Percentiles rank a stretch among this genome's conserved stretches.
Evolutionary conservation across 64 coral and sea anemone genomes (phyloP).

Genomic region (Acropora tenuis): DNA sequence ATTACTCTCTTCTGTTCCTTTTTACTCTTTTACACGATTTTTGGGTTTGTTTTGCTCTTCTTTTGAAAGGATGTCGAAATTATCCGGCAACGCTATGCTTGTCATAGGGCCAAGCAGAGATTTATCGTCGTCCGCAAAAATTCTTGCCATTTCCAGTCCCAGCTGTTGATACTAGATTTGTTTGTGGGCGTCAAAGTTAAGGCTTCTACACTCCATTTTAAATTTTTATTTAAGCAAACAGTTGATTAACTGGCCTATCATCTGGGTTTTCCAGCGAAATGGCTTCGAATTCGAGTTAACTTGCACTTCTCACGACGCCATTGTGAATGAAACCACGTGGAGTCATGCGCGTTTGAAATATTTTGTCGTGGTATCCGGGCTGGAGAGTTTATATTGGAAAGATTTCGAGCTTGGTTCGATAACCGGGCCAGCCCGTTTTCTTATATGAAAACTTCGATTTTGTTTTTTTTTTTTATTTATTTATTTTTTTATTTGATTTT

Average conservation of each 20-base stretch:
- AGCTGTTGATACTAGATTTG: conserved; percentile 42
- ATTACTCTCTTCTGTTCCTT: conserved; percentile 47
- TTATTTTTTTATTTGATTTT: no score
- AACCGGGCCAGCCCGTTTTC: no score
- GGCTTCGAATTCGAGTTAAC: no score
- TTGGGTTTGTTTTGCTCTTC: conserved; percentile 37
- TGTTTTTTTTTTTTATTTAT: no score
- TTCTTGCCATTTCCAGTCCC: conserved; percentile 11
- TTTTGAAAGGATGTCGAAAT: conserved; percentile 19
- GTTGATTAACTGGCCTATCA: conserved; percentile 30
- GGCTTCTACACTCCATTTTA: conserved; percentile 27
- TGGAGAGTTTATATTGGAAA: no score
- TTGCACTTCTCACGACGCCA: no score
- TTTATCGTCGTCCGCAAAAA: conserved; percentile 9
- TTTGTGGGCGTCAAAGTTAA: conserved; percentile 42
- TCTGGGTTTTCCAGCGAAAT: background rate
- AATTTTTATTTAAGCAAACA: conserved; percentile 34
- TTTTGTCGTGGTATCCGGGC: no score
- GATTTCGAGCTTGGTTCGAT: no score
- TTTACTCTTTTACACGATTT: conserved; percentile 30
- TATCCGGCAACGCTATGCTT: conserved; percentile 38
- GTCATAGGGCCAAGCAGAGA: conserved; percentile 8
- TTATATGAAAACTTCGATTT: no score
- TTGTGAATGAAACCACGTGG: no score
- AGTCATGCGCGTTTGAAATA: no score